Percentiles rank a stretch among this genome's conserved stretches.
phyloP scores from a whole-genome alignment of 92 coral and sea anemone species.

The Actinostola sp. region DNA sequence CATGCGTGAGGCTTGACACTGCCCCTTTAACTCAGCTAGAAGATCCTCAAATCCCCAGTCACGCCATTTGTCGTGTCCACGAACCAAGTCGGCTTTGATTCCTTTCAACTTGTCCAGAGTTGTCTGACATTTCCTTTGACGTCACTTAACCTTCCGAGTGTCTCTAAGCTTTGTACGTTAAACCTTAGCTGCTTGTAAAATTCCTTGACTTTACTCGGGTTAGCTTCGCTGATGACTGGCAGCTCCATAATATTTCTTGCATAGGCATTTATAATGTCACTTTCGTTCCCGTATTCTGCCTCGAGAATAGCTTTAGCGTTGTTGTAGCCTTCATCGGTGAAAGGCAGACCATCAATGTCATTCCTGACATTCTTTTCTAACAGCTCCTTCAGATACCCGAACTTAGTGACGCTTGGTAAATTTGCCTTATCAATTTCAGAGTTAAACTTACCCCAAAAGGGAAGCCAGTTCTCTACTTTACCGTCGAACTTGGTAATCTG shows the following conservation, averaged over 20 bases:
- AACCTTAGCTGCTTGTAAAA: slow-evolving; percentile 38
- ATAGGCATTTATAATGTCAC: slow-evolving; percentile 56
- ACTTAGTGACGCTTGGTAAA: slow-evolving; percentile 55
- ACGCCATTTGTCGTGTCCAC: slow-evolving; percentile 60
- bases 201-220: slow-evolving; percentile 45
- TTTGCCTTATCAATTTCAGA: slow-evolving; percentile 52
- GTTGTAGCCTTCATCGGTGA: slow-evolving; percentile 57
- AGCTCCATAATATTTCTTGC: slow-evolving; percentile 44
- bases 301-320: slow-evolving; percentile 61
- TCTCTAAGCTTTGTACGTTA: slow-evolving; percentile 60
- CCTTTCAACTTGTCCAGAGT: slow-evolving; percentile 48
- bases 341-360: slow-evolving; percentile 62
- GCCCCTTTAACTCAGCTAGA: slow-evolving; percentile 33
- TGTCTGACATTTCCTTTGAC: slow-evolving; percentile 44
- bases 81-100: slow-evolving; percentile 43
- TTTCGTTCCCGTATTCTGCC: slow-evolving; percentile 52
- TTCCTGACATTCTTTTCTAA: slow-evolving; percentile 39
- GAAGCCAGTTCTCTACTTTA: slow-evolving; percentile 57
- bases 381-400: slow-evolving; percentile 58
- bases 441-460: slow-evolving; percentile 48
- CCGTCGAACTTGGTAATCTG: slow-evolving; percentile 65
- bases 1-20: no score
- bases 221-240: slow-evolving; percentile 32
- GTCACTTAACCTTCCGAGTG: slow-evolving; percentile 43
- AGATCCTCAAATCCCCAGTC: slow-evolving; percentile 58